Base-by-base conservation (phyloP, 2,888 invertebrate genomes). In the Caenorhabditis parvicauda region DNA sequence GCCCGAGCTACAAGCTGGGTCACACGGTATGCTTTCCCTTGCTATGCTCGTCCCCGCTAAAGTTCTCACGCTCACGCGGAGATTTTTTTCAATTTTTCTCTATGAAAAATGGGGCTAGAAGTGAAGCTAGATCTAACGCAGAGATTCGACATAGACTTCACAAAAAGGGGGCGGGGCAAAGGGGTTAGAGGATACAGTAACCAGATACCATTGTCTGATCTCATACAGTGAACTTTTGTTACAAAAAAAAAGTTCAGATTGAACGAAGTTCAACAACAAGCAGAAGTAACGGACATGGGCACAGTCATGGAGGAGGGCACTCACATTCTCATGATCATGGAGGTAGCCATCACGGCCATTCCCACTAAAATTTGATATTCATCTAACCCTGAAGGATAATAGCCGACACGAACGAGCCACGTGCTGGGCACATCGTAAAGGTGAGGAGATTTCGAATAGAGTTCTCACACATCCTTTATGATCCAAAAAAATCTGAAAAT, bases 321-420 rank as follows among this genome's bases (percentile, higher is more conserved):
- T 28, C 28, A 3, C 37, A 62, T 38, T 56, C 51, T 1, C 64
- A 65, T 39, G 49, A 60, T 22, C 63, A 70, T 45, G 61, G 62
- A 6, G 59, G 59, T 37, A 59, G 59, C 3, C 55, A 41, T 21
- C 48, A 45, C 19, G 53, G 50, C 25, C 68, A 68, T 54, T 54
- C 52, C 47, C 64, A 68, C 54, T 52, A 49, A 47, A 42, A 46
- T 3, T 24, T 87, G 14, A 27, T 29, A 27, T n/a, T n/a, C n/a
- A n/a, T n/a, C n/a, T n/a, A n/a, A n/a, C n/a, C n/a, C n/a, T n/a
- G n/a, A n/a, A n/a, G n/a, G n/a, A n/a, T n/a, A n/a, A n/a, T n/a
- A n/a, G n/a, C n/a, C n/a, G n/a, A n/a, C n/a, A n/a, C n/a, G n/a
- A n/a, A n/a, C n/a, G n/a, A n/a, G n/a, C n/a, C n/a, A n/a, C n/a